Base-by-base conservation (phyloP, 2,113 vertebrate genomes). In the Neolamprologus toae region DNA sequence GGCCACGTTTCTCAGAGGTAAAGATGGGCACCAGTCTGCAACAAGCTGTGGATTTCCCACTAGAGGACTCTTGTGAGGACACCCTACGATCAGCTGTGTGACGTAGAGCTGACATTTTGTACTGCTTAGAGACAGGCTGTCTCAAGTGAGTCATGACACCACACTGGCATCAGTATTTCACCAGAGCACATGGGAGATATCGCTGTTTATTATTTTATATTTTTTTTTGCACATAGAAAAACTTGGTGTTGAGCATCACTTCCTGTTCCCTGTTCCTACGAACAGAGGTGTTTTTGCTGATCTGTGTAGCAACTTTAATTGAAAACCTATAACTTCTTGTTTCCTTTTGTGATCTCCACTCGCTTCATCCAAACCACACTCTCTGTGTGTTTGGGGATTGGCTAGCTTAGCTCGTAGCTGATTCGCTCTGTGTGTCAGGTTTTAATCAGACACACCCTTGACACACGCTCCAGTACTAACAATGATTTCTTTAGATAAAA, bases 131-230 rank as follows among this genome's bases (percentile, higher is more conserved):
- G 28, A 61, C 26, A 61, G 57, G 28, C 26, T 3, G 28, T 31
- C 0, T 17, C 26, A 17, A 0, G 57, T 61, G 16, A 61, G 57
- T 61, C 57, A 61, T 33, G 3, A 33, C 2, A 17, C 26, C 23
- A 61, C 57, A 61, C 57, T 61, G 57, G 1, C 3, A 7, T 61
- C 28, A 31, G 16, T 1, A 6, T 33, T 33, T 33, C 28, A 61
- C 57, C 9, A 4, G 57, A 61, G 28, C 8, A 61, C 28, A 0
- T 33, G 57, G 57, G 57, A 9, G 28, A 61, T 61, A 61, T 4
- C 1, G 0, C 57, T 10, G 0, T 61, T 17, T 61, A 61, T 31
- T 61, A 31, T 17, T 61, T 61, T 0, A 9, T 3, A 9, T 61
- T 31, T 6, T 6, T 61, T 23, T 31, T 1, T 9, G 57, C 28